These are phyloP conservation scores for Saguinus imperator DNA, from an alignment of 2,113 vertebrate genomes.

Conservation along the genomic window DNA sequence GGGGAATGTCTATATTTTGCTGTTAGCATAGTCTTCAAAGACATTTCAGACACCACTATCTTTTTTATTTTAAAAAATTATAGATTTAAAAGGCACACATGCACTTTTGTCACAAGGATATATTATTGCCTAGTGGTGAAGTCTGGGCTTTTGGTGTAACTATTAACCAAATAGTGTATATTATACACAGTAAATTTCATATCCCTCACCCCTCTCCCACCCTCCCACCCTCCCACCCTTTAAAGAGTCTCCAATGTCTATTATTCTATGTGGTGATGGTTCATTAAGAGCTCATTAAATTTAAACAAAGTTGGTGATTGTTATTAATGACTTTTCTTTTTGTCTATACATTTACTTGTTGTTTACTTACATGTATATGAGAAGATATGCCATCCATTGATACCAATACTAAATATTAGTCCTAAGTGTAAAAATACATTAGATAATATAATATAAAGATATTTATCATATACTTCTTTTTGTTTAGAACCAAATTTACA, in stretches of 20 bases:
- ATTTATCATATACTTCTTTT: neutral
- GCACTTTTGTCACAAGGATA: no score
- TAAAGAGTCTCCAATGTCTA: no score
- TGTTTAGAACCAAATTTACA: neutral
- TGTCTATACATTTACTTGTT: neutral
- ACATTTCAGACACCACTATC: neutral
- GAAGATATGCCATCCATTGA: neutral
- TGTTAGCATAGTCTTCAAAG: neutral
- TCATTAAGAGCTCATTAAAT: slow-evolving; percentile 13
- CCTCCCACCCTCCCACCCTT: no score
- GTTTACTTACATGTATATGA: neutral
- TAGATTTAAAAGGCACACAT: no score
- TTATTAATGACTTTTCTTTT: slow-evolving; percentile 2
- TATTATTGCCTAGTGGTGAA: no score
- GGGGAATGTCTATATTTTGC: neutral
- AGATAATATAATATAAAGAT: neutral
- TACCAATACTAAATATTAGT: neutral
- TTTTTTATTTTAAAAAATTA: no score
- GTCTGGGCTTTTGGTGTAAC: no score
- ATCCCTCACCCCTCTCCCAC: no score
- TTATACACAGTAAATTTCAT: no score
- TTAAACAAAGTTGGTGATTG: neutral
- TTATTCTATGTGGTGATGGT: neutral
- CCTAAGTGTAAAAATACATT: neutral
- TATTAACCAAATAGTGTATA: no score